Evolutionary conservation across 2,888 invertebrate genomes (phyloP).

Genomic region (Heteromyza rotundicornis): DNA sequence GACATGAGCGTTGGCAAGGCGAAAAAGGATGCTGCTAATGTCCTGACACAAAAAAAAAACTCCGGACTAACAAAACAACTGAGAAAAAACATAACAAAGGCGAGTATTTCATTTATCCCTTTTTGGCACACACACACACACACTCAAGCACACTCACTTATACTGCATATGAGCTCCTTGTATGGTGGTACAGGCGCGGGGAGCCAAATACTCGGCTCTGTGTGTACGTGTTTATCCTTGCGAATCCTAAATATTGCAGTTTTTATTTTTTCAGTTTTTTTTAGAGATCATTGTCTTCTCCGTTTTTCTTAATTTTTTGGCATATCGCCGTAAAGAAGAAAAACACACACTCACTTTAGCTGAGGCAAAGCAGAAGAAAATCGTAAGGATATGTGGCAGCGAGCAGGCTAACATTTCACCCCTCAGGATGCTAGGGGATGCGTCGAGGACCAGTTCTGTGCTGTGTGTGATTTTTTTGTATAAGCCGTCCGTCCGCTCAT

Average conservation of each 20-base stretch:
- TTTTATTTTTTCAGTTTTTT: slow-evolving; percentile 29
- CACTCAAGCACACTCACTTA: neutral
- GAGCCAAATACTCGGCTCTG: slow-evolving; percentile 16
- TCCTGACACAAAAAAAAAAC: slow-evolving; percentile 39
- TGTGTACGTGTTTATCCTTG: slow-evolving; percentile 27
- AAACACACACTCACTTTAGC: neutral
- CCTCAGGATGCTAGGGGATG: slow-evolving; percentile 28
- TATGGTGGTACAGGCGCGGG: slow-evolving; percentile 8
- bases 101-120: slow-evolving; percentile 27
- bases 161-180: neutral
- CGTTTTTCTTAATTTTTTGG: slow-evolving; percentile 29
- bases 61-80: slow-evolving; percentile 21
- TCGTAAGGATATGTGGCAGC: slow-evolving; percentile 5
- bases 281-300: slow-evolving; percentile 25
- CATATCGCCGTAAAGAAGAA: slow-evolving; percentile 24
- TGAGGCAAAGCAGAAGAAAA: neutral
- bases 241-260: slow-evolving; percentile 36
- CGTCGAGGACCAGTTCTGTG: neutral
- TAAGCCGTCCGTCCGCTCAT: too few species aligned
- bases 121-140: slow-evolving; percentile 1
- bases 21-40: slow-evolving; percentile 59
- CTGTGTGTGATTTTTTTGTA: slow-evolving; percentile 25
- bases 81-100: too few species aligned
- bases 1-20: slow-evolving; percentile 31
- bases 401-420: slow-evolving; percentile 34